Evolutionary conservation across 92 coral and sea anemone genomes (phyloP), one percentile per base, ranked within the genome.

Genomic region (Bergia puertoricense): DNA sequence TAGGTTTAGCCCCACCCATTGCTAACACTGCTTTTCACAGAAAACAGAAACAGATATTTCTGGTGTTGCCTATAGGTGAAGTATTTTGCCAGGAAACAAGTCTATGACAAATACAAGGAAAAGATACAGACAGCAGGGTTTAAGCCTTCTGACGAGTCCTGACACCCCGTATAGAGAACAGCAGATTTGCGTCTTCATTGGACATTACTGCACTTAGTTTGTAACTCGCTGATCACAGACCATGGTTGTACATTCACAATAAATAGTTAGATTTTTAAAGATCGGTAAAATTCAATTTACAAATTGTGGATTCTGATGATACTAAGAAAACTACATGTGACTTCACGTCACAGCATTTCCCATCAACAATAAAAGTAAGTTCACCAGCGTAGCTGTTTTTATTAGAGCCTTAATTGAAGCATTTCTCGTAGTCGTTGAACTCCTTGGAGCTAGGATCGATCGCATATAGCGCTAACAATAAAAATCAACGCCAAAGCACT

Each of bases 91-190:
- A 83, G 86, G 46, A 83, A 83, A 62, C 86, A 83, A 83, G 78
- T 83, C 13, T 83, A 83, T 83, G 86, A 83, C 77, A 83, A 83
- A 46, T 83, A 83, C 77, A 83, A 83, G 16, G 86, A 83, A 45
- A 83, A 83, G 78, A 10, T 83, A 45, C 78, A 83, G 86, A 69
- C 76, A 2, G 86, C 86, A 40, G 86, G 86, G 9, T 83, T 83
- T 43, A 68, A 83, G 74, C 78, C 86, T 23, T 83, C 86, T 45
- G 86, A 83, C 6, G 78, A 72, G 43, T 20, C 65, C 9, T 83
- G 59, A 69, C 30, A 37, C 59, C 59, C 59, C 14, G 13, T 15
- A 15, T 38, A 22, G 40, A 15, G 30, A 4, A 8, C 22, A 4
- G 42, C 50, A 16, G 23, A 40, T 41, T 11, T 62, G 23, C 69